phyloP scores from a whole-genome alignment of 2,888 invertebrate species.

The Toxonevra muliebris region DNA sequence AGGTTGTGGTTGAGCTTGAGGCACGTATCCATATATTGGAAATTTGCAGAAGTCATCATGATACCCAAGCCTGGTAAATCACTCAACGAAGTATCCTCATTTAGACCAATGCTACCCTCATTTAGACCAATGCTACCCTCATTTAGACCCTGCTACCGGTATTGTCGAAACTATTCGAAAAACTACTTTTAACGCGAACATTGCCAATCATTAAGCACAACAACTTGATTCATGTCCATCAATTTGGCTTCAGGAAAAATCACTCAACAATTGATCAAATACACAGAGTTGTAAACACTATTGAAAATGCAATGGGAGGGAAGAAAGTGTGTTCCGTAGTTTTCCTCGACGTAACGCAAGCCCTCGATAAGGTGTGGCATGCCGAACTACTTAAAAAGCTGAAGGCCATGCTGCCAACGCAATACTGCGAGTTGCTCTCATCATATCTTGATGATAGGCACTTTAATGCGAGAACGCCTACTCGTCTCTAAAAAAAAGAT shows the following conservation, averaged over 20 bases:
- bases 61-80: conserved; percentile 11
- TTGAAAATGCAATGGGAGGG: not conserved
- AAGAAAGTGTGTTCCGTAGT: not conserved
- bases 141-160: too few species aligned
- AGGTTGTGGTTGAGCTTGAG: too few species aligned
- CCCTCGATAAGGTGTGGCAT: not conserved
- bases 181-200: conserved; percentile 1
- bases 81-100: conserved; percentile 6
- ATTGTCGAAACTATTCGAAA: conserved; percentile 12
- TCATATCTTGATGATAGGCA: not conserved
- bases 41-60: conserved; percentile 15
- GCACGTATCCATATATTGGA: conserved; percentile 11
- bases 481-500: not conserved
- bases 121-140: not conserved
- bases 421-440: not conserved
- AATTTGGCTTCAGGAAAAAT: conserved; percentile 8
- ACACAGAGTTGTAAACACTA: not conserved
- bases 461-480: not conserved
- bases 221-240: not conserved
- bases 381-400: not conserved
- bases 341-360: not conserved
- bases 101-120: too few species aligned
- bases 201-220: too few species aligned
- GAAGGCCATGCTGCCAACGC: not conserved
- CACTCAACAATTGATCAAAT: conserved; percentile 1